Conservation (phyloP, 2,797 vertebrate genomes). For the Parambassis ranga region DNA sequence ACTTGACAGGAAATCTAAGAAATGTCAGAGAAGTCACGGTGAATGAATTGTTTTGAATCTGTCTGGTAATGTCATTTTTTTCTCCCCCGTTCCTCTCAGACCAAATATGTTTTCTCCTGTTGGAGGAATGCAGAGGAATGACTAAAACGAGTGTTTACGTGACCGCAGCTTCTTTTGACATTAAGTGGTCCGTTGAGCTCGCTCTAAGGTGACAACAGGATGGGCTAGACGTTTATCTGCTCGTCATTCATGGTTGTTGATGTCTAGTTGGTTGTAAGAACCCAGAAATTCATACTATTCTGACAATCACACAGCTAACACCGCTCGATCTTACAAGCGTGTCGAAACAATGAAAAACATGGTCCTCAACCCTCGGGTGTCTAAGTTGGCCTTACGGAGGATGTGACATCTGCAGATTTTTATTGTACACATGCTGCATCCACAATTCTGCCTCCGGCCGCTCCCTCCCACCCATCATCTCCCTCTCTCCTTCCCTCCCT, state of each 20-base stretch:
- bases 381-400: slow-evolving; percentile 30
- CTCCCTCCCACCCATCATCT: slow-evolving; percentile 25
- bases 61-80: slow-evolving; percentile 36
- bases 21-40: slow-evolving; percentile 63
- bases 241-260: slow-evolving; percentile 35
- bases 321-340: slow-evolving; percentile 7
- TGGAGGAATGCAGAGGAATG: slow-evolving; percentile 14
- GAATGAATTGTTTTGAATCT: slow-evolving; percentile 66
- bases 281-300: background rate
- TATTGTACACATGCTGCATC: slow-evolving; percentile 55
- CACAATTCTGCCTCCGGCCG: slow-evolving; percentile 43
- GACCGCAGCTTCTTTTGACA: slow-evolving; percentile 6
- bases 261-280: background rate
- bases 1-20: slow-evolving; percentile 71
- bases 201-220: background rate
- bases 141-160: slow-evolving; percentile 26
- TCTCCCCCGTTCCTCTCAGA: background rate
- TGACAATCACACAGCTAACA: background rate
- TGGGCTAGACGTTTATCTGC: slow-evolving; percentile 1
- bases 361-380: slow-evolving; percentile 27
- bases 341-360: slow-evolving; percentile 30
- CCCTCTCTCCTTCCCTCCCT: slow-evolving; percentile 8
- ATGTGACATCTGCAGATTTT: slow-evolving; percentile 63
- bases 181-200: slow-evolving; percentile 2
- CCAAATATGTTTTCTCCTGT: slow-evolving; percentile 14